Conservation (phyloP, 2,797 vertebrate species). For the Danio albolineatus region DNA sequence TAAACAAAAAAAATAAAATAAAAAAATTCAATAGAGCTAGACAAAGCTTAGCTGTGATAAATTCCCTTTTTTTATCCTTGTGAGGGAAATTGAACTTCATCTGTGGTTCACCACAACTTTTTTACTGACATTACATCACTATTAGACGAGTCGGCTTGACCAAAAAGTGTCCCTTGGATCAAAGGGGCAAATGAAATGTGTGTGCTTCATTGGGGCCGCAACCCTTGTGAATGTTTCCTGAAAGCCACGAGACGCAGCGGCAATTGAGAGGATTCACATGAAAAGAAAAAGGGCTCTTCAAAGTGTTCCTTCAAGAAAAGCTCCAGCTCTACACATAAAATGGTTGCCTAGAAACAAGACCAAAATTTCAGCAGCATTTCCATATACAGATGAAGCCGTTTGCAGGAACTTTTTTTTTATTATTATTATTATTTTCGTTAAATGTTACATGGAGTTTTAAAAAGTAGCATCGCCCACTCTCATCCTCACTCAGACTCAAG, state of each 20-base stretch:
- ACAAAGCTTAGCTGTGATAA: neutral
- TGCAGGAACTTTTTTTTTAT: neutral
- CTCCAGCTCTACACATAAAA: constrained; percentile 22
- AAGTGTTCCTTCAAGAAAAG: constrained; percentile 8
- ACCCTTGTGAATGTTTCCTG: constrained; percentile 6
- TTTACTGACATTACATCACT: constrained; percentile 2
- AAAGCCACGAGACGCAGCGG: neutral
- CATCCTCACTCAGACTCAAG: neutral
- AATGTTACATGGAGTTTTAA: neutral
- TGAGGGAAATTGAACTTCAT: neutral
- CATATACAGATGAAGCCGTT: constrained; percentile 29
- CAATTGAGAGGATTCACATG: neutral
- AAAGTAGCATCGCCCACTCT: constrained; percentile 4
- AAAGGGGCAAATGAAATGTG: constrained; percentile 1
- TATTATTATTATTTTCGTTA: no score
- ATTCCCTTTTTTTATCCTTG: neutral
- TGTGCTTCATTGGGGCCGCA: neutral
- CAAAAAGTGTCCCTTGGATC: neutral
- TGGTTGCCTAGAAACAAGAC: constrained; percentile 56
- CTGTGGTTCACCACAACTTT: constrained; percentile 4
- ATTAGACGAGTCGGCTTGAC: constrained; percentile 2
- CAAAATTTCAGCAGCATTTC: constrained; percentile 1
- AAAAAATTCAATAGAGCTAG: neutral
- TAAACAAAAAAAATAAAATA: no score
- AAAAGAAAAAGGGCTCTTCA: constrained; percentile 11